Evolutionary conservation across 2,113 vertebrate genomes (phyloP), one percentile per base, ranked within the genome.

Genomic region (Picathartes gymnocephalus): DNA sequence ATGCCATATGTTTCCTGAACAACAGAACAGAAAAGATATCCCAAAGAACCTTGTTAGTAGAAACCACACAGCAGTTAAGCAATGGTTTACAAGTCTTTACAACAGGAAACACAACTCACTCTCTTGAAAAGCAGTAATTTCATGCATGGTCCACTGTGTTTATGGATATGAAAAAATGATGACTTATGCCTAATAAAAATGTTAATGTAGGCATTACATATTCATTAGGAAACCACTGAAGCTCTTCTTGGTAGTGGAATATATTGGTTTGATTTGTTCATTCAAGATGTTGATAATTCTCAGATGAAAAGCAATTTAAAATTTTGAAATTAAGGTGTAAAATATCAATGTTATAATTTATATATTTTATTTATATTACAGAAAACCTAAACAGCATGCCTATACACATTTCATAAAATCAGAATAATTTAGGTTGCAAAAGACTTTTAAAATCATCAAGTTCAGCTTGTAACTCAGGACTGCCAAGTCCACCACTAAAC

Each of bases 121-220:
- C 15, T 86, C 42, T 90, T 85, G 78, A 96, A 95, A 94, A 90
- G 66, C 16, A 70, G 35, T 62, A 66, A 95, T 95, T 94, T 94
- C 74, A 78, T 83, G 94, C 71, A 92, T 88, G 88, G 69, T 95
- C 90, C 86, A 60, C 87, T 60, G 81, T 94, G 79, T 71, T 96
- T 90, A 73, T 83, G 35, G 31, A 73, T 92, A 93, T 74, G 40
- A 93, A 94, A 94, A 92, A 73, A 83, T 37, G 17, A 86, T 88
- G 40, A 53, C 64, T 90, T 85, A 39, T 72, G 70, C 45, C 66
- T 91, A 85, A 97, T 93, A 93, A 92, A 95, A 95, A 94, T 92
- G 69, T 86, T 93, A 92, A 95, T 81, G 13, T 78, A 61, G 14
- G 8, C 11, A 80, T 91, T 95, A 86, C 17, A 78, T 77, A 92